These are phyloP conservation scores for Zapus hudsonius DNA, from an alignment of 2,113 vertebrate genomes.

Conservation along the genomic window DNA sequence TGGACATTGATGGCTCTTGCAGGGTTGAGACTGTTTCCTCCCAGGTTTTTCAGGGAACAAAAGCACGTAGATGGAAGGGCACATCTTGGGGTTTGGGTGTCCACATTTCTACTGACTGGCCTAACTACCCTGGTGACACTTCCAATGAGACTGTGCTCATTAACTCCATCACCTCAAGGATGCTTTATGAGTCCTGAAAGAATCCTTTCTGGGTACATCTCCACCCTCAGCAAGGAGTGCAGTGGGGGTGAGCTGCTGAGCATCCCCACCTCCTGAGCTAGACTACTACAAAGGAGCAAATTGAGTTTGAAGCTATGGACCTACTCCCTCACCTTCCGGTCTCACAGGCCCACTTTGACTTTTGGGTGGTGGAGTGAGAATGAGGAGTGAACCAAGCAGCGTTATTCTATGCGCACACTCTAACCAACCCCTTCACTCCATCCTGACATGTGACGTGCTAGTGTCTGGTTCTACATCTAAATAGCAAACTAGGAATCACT, in stretches of 20 bases:
- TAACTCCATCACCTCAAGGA: neutral
- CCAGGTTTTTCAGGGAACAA: neutral
- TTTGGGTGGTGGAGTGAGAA: neutral
- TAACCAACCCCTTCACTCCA: fast-evolving
- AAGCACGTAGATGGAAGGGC: neutral
- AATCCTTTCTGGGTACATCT: too few relatives aligned
- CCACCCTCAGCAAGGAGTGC: neutral
- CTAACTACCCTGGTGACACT: too few relatives aligned
- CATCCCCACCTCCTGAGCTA: neutral
- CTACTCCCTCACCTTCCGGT: neutral
- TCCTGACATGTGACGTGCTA: neutral
- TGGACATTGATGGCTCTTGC: neutral
- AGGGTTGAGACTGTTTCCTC: neutral
- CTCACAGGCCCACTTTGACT: neutral
- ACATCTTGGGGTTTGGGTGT: neutral
- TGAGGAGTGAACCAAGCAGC: neutral
- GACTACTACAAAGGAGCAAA: neutral
- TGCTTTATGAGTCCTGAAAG: neutral
- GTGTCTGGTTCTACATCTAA: neutral
- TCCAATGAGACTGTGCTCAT: neutral
- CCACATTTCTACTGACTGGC: neutral
- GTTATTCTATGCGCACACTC: too few relatives aligned
- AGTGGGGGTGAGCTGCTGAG: fast-evolving
- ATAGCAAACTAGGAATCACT: neutral
- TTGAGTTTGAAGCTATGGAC: neutral